A percentile compares a stretch with the other conserved stretches of the same genome.
Conservation (phyloP, 2,888 invertebrate species). For the Orthosia cruda region DNA sequence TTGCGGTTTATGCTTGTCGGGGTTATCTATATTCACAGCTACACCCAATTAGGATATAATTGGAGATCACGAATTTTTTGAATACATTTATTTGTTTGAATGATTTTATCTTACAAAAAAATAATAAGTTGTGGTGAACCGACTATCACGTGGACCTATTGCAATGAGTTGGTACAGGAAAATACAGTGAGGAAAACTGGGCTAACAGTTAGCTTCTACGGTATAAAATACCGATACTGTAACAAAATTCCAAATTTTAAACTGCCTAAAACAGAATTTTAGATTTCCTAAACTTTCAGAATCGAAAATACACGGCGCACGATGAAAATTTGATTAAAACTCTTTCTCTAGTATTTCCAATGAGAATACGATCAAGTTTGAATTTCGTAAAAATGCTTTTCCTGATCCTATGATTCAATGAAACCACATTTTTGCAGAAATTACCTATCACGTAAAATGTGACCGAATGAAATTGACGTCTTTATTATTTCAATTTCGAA, state of each 20-base stretch:
- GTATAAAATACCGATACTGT: background rate
- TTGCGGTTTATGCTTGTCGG: slow-evolving; percentile 7
- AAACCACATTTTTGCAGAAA: slow-evolving; percentile 42
- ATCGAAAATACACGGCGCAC: slow-evolving; percentile 17
- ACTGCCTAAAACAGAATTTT: slow-evolving; percentile 32
- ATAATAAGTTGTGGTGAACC: background rate
- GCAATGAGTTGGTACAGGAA: background rate
- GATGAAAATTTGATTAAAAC: slow-evolving; percentile 37
- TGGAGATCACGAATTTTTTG: background rate
- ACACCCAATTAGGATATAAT: background rate
- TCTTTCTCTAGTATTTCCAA: slow-evolving; percentile 25
- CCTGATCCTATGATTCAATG: slow-evolving; percentile 40
- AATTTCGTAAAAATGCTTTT: slow-evolving; percentile 25
- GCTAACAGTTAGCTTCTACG: background rate
- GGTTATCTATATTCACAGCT: background rate
- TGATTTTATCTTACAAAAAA: background rate
- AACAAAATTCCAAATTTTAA: slow-evolving; percentile 1
- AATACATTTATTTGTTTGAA: background rate
- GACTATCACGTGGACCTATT: background rate
- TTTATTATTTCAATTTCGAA: slow-evolving; percentile 55
- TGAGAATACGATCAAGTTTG: slow-evolving; percentile 24
- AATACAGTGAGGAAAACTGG: background rate
- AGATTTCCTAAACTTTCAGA: slow-evolving; percentile 24
- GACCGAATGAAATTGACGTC: slow-evolving; percentile 48
- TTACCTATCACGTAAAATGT: slow-evolving; percentile 50